A percentile compares a stretch with the other conserved stretches of the same genome.
Evolutionary conservation across 2,113 vertebrate genomes (phyloP).

Genomic region (Oreotrochilus melanogaster): DNA sequence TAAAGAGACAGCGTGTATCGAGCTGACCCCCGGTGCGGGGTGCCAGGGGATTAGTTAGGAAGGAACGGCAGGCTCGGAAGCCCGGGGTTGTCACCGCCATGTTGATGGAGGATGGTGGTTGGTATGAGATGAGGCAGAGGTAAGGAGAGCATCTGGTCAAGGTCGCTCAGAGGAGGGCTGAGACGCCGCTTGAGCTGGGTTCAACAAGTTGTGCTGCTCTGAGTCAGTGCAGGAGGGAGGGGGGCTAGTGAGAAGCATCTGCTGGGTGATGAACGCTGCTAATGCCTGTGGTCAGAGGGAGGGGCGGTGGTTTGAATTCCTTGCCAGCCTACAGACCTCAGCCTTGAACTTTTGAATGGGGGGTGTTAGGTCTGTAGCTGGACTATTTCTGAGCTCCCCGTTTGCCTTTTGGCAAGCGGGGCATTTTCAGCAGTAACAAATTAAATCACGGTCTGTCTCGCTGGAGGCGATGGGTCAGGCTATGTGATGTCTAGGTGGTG

Average conservation of each 20-base stretch:
- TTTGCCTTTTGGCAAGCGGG: slow-evolving; percentile 7
- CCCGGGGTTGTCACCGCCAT: neutral
- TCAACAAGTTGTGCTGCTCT: neutral
- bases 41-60: rapidly evolving
- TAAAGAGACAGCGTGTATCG: rapidly evolving
- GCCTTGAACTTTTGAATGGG: neutral
- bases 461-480: neutral
- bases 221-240: neutral
- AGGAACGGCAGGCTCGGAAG: rapidly evolving
- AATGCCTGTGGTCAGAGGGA: neutral
- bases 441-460: neutral
- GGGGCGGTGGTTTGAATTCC: neutral
- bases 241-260: neutral
- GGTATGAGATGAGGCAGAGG: neutral
- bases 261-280: neutral
- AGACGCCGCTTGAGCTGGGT: neutral
- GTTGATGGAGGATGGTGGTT: neutral
- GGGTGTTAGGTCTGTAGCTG: neutral
- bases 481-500: neutral
- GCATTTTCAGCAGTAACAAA: neutral
- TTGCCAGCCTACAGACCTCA: neutral
- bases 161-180: neutral
- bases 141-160: neutral
- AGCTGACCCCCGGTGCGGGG: neutral
- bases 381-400: neutral